Conservation (phyloP, 2,113 vertebrate genomes). For the Pterocles burchelli region DNA sequence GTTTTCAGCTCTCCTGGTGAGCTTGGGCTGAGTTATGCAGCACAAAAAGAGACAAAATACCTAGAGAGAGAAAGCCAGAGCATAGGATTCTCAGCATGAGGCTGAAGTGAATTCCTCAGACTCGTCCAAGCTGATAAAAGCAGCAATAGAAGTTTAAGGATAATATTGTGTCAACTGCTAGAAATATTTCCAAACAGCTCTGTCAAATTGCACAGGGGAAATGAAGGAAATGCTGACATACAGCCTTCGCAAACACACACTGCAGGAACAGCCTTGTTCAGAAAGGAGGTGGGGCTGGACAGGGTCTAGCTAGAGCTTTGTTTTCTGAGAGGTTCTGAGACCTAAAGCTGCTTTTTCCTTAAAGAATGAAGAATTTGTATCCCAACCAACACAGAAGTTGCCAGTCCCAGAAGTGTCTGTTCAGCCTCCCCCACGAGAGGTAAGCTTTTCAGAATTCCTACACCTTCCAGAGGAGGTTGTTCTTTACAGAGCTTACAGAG, state of each 20-base stretch:
- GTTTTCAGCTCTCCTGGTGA: not conserved
- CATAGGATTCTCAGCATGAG: not conserved
- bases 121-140: not conserved
- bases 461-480: not conserved
- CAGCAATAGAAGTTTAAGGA: not conserved
- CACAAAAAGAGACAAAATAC: not conserved
- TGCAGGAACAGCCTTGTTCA: not conserved
- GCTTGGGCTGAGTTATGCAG: not conserved
- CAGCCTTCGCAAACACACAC: not conserved
- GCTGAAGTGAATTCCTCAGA: not conserved
- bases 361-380: constrained; percentile 55
- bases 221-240: not conserved
- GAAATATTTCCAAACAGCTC: not conserved
- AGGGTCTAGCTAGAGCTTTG: not conserved
- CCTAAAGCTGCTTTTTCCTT: not conserved
- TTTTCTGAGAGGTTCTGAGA: not conserved
- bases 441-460: not conserved
- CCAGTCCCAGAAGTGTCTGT: not conserved
- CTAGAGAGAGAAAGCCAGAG: not conserved
- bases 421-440: constrained; percentile 24
- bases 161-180: not conserved
- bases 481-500: not conserved
- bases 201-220: not conserved
- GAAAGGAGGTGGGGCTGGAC: not conserved
- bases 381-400: constrained; percentile 1